phyloP scores from a whole-genome alignment of 2,113 vertebrate genomes.

The Macquaria ambigua region DNA sequence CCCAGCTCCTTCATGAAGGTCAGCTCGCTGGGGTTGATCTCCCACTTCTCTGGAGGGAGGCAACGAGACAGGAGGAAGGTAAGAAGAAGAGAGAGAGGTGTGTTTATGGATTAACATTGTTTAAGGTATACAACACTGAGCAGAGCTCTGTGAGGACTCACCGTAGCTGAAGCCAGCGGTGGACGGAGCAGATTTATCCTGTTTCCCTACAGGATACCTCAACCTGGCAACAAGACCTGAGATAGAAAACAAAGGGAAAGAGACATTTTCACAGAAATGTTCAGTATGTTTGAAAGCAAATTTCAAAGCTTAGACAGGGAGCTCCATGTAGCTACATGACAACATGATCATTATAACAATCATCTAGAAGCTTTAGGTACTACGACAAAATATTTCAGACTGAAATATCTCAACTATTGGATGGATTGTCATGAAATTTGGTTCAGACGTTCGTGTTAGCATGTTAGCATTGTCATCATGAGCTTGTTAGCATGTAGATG shows the following conservation, averaged over 20 bases:
- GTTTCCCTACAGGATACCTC: slow-evolving; percentile 90
- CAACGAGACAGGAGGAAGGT: too few species aligned
- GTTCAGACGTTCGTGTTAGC: too few species aligned
- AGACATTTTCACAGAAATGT: neutral
- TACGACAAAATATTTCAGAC: too few species aligned
- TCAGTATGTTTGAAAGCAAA: neutral
- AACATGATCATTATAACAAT: too few species aligned
- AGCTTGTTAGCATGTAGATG: too few species aligned
- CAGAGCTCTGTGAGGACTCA: slow-evolving; percentile 64
- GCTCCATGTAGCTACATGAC: too few species aligned
- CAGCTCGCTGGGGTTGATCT: slow-evolving; percentile 93
- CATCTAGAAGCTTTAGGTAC: too few species aligned
- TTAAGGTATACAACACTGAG: neutral
- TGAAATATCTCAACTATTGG: too few species aligned
- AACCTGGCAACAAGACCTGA: slow-evolving; percentile 92
- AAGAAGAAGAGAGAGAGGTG: neutral
- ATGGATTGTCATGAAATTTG: too few species aligned
- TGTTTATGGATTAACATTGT: neutral
- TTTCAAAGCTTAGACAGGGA: too few species aligned
- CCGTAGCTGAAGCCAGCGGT: slow-evolving; percentile 97
- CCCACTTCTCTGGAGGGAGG: slow-evolving; percentile 89
- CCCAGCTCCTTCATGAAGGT: slow-evolving; percentile 96
- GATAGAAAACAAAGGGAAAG: too few species aligned
- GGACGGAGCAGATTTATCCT: slow-evolving; percentile 87
- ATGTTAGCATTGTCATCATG: too few species aligned